Conservation (phyloP, 2,113 vertebrate genomes). For the Ranitomeya imitator region DNA sequence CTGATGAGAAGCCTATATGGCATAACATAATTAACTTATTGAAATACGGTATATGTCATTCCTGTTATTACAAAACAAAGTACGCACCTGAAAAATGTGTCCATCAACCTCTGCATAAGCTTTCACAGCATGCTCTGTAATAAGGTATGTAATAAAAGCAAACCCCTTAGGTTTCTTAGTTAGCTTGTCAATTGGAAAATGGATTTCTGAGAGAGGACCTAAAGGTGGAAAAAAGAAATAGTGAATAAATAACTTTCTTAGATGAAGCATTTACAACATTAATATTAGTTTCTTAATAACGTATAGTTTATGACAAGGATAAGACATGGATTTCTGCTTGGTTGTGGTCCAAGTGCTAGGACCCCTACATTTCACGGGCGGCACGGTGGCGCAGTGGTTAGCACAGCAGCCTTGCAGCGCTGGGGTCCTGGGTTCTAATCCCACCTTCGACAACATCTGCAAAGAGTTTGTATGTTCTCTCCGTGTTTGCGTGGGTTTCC, state of each 20-base stretch:
- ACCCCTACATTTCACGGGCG: background rate
- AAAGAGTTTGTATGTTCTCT: too few species aligned
- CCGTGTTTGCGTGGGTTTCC: too few species aligned
- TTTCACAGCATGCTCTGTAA: slow-evolving; percentile 88
- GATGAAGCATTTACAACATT: background rate
- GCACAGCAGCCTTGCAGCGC: too few species aligned
- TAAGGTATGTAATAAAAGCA: slow-evolving; percentile 92
- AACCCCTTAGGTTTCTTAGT: slow-evolving; percentile 96
- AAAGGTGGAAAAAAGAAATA: slow-evolving; percentile 21
- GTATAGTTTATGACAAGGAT: background rate
- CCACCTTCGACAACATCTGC: too few species aligned
- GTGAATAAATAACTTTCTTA: background rate
- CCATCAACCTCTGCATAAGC: slow-evolving; percentile 87
- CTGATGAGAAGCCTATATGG: background rate
- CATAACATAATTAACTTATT: background rate
- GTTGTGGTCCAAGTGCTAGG: background rate
- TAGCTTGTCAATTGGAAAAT: slow-evolving; percentile 87
- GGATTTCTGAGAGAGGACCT: slow-evolving; percentile 89
- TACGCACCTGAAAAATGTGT: slow-evolving; percentile 89
- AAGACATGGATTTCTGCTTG: background rate
- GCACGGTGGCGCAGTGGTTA: too few species aligned
- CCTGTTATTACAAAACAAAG: background rate
- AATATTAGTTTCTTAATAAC: background rate
- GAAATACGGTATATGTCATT: too few species aligned
- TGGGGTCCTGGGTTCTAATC: too few species aligned